Percentiles rank a stretch among this genome's conserved stretches.
phyloP scores from a whole-genome alignment of 2,113 vertebrate species.

The Hemiscyllium ocellatum region DNA sequence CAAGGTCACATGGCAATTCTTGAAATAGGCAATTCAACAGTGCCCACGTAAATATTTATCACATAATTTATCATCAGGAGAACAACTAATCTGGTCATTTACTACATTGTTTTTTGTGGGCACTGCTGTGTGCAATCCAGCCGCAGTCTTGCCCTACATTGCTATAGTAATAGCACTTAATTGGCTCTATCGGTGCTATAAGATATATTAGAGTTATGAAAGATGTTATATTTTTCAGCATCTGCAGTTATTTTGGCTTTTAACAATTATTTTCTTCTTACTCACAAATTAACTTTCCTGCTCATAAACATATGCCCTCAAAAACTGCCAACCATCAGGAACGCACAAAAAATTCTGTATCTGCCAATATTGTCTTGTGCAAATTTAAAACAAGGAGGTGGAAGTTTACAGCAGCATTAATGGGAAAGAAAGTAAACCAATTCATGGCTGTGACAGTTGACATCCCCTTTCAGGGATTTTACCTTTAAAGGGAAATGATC shows the following conservation, averaged over 20 bases:
- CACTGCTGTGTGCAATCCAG: neutral
- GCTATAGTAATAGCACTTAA: neutral
- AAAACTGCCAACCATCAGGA: neutral
- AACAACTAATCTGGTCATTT: neutral
- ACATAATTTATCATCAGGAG: neutral
- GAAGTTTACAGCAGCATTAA: conserved; percentile 5
- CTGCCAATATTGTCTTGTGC: neutral
- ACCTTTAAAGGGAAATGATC: neutral
- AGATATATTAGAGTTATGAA: neutral
- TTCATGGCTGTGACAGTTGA: conserved; percentile 14
- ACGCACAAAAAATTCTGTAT: neutral
- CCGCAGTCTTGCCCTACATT: neutral
- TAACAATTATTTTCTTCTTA: neutral
- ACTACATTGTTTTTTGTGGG: neutral
- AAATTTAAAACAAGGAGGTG: neutral
- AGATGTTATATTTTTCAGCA: neutral
- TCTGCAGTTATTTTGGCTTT: no score
- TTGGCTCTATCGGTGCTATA: neutral
- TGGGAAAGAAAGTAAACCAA: neutral
- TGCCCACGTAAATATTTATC: neutral
- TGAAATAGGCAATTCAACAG: neutral
- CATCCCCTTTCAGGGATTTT: neutral
- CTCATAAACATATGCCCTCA: neutral
- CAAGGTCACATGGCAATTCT: neutral
- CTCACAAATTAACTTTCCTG: neutral